Percentiles rank a stretch among this genome's conserved stretches.
Evolutionary conservation across 2,888 invertebrate genomes (phyloP).

Genomic region (Strigamia crassipes): DNA sequence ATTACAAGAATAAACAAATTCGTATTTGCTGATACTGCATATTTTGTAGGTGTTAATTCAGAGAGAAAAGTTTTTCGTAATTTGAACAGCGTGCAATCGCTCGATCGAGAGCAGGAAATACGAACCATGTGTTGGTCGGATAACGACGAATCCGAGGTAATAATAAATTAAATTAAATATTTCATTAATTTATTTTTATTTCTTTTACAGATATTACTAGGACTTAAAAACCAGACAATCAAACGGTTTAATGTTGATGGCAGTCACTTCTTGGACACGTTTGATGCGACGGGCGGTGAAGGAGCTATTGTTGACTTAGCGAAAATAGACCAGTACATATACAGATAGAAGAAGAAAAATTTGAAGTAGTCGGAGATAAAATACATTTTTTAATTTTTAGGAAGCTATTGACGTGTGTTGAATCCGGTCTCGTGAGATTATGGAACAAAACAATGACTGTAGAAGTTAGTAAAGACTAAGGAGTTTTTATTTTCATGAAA

Average conservation of each 20-base stretch:
- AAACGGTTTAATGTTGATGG: neutral
- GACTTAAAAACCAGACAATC: constrained; percentile 25
- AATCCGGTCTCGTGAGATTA: constrained; percentile 17
- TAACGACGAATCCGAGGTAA: constrained; percentile 31
- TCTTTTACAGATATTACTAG: neutral
- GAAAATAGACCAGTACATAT: no score
- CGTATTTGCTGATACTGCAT: neutral
- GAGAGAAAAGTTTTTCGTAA: neutral
- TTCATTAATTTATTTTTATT: neutral
- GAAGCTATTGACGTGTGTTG: neutral
- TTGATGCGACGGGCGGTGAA: constrained; percentile 20
- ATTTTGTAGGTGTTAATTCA: neutral
- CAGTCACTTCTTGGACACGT: neutral
- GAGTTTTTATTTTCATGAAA: no score
- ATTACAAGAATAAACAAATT: neutral
- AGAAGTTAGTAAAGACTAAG: neutral
- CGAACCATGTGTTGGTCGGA: constrained; percentile 34
- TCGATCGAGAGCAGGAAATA: neutral
- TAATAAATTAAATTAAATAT: no score
- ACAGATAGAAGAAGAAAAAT: neutral
- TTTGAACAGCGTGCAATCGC: neutral
- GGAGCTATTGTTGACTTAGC: neutral
- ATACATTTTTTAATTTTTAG: neutral
- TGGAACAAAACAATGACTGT: neutral
- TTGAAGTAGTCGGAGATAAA: neutral